Conservation (phyloP, 2,797 vertebrate species). For the Ispidina lecontei region DNA sequence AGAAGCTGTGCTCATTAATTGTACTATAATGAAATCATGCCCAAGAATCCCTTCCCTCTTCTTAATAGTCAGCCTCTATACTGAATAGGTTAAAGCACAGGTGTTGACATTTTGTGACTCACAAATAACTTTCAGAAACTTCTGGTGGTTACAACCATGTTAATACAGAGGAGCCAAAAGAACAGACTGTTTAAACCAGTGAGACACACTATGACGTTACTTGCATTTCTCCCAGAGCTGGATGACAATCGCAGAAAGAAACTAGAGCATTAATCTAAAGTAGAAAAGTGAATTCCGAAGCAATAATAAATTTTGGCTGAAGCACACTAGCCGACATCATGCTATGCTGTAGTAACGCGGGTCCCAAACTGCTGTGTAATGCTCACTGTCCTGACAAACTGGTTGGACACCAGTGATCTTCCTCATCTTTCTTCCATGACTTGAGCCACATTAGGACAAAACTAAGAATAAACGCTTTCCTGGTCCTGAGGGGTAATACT, state of each 20-base stretch:
- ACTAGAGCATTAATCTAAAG: neutral
- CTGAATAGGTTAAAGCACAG: neutral
- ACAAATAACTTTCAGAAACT: neutral
- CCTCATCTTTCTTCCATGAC: neutral
- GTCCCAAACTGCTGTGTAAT: neutral
- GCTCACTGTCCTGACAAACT: neutral
- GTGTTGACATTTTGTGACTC: conserved; percentile 1
- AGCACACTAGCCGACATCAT: neutral
- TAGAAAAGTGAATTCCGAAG: neutral
- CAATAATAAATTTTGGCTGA: neutral
- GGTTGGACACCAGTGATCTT: rapidly evolving
- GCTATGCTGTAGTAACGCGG: neutral
- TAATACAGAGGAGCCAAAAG: neutral
- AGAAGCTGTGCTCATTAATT: conserved; percentile 2
- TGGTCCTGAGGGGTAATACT: rapidly evolving
- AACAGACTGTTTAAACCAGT: neutral
- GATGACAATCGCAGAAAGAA: neutral
- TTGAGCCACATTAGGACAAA: neutral
- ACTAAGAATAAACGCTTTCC: neutral
- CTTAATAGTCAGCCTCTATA: neutral
- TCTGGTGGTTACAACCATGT: neutral
- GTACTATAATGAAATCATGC: neutral
- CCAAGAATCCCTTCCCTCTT: neutral
- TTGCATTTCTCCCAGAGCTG: neutral
- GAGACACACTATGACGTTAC: neutral